Evolutionary conservation across 2,797 vertebrate species (phyloP), one percentile per base, ranked within the genome.

Genomic region (Lutjanus campechanus): DNA sequence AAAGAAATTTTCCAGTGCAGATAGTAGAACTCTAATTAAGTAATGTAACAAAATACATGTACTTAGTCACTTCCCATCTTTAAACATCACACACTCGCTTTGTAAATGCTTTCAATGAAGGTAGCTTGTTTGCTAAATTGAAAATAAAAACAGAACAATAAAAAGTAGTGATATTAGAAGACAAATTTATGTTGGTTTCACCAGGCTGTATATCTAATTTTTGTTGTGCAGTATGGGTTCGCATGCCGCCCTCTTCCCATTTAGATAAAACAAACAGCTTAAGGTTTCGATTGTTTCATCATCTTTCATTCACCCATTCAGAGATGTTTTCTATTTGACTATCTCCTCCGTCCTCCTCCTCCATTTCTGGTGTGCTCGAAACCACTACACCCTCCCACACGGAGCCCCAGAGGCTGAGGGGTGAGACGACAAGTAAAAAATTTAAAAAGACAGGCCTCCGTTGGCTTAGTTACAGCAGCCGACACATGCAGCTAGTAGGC

Each of bases 221-320:
- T 85, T 83, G 76, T 64, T 73, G 77, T 67, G 71, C 44, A 44
- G 56, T 53, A 76, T 69, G 61, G 53, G 16, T 78, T 76, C 79
- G 49, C 43, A n/a, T 83, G 72, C 60, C 73, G 22, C 41, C 46
- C 56, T 71, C 65, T 75, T 69, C 56, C 65, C 54, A 76, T 73
- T 69, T 65, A 72, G 56, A 83, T 82, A 67, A 77, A 91, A 85
- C 73, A 84, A 88, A 84, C 82, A 88, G 61, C 63, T 87, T 64
- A 65, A 65, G 75, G 66, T 79, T 88, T 88, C 47, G 36, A 73
- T 77, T 11, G 64, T 50, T 67, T 82, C 73, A 54, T 81, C 72
- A 74, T 86, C 79, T 87, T 87, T 89, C 82, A 90, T 89, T 90
- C 81, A 82, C 72, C 46, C 76, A 65, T 79, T 90, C 71, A 81